phyloP scores from a whole-genome alignment of 2,888 invertebrate genomes.

The Amiota minor region DNA sequence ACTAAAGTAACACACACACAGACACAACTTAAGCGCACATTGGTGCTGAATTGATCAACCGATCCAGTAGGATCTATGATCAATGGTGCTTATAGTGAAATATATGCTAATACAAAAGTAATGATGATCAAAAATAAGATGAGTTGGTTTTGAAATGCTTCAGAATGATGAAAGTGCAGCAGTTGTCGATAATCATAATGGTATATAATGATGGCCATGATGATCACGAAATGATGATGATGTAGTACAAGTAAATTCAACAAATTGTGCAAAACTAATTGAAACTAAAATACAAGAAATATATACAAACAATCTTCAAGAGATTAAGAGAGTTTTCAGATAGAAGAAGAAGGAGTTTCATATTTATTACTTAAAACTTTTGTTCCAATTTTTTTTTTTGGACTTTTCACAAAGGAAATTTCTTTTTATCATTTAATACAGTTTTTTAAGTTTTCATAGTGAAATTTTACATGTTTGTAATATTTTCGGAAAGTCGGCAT shows the following conservation, averaged over 20 bases:
- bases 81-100: too few relatives aligned
- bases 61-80: too few relatives aligned
- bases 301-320: slow-evolving; percentile 17
- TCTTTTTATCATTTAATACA: background rate
- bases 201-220: background rate
- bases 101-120: too few relatives aligned
- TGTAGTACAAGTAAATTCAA: background rate
- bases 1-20: too few relatives aligned
- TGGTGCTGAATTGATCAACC: too few relatives aligned
- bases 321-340: background rate
- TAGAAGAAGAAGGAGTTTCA: background rate
- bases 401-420: background rate
- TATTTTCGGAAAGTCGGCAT: too few relatives aligned
- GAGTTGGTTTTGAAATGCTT: too few relatives aligned
- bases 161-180: too few relatives aligned
- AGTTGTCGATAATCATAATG: background rate
- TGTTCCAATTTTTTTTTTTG: background rate
- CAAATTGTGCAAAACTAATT: slow-evolving; percentile 11
- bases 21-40: too few relatives aligned
- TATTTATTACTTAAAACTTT: background rate
- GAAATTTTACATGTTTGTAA: too few relatives aligned
- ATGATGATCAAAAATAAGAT: too few relatives aligned
- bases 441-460: too few relatives aligned
- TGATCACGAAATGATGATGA: background rate
- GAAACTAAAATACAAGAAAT: slow-evolving; percentile 6